Evolutionary conservation across 1,140 invertebrate species (phyloP).

Genomic region (Plectrocnemia conspersa): DNA sequence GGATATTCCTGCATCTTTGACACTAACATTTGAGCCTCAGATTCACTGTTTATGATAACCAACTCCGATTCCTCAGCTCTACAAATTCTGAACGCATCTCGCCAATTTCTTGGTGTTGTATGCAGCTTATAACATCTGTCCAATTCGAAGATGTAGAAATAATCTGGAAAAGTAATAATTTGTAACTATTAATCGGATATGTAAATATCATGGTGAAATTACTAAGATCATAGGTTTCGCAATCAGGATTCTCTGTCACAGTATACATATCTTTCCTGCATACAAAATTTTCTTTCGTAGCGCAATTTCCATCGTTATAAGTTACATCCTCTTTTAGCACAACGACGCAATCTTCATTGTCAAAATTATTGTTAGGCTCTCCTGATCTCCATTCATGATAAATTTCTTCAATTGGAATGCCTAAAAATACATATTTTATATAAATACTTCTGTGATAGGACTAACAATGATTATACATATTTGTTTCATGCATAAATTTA

Average conservation of each 20-base stretch:
- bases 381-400: conserved; percentile 8
- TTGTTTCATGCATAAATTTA: no score
- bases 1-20: not conserved
- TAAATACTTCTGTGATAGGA: not conserved
- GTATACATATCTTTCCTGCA: not conserved
- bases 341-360: conserved; percentile 38
- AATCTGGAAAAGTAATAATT: no score
- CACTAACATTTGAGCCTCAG: conserved; percentile 15
- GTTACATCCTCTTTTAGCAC: conserved; percentile 33
- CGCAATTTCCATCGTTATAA: conserved; percentile 2
- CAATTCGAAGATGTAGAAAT: not conserved
- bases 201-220: no score
- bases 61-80: conserved; percentile 36
- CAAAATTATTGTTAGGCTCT: conserved; percentile 12
- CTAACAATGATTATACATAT: not conserved
- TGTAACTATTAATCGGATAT: no score
- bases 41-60: conserved; percentile 36
- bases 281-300: not conserved
- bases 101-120: conserved; percentile 29
- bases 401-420: not conserved
- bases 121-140: conserved; percentile 40
- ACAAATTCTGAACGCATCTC: conserved; percentile 36
- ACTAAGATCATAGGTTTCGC: conserved; percentile 6
- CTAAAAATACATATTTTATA: not conserved
- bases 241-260: not conserved